Evolutionary conservation across 2,797 vertebrate genomes (phyloP).

Genomic region (Fistularia commersonii): DNA sequence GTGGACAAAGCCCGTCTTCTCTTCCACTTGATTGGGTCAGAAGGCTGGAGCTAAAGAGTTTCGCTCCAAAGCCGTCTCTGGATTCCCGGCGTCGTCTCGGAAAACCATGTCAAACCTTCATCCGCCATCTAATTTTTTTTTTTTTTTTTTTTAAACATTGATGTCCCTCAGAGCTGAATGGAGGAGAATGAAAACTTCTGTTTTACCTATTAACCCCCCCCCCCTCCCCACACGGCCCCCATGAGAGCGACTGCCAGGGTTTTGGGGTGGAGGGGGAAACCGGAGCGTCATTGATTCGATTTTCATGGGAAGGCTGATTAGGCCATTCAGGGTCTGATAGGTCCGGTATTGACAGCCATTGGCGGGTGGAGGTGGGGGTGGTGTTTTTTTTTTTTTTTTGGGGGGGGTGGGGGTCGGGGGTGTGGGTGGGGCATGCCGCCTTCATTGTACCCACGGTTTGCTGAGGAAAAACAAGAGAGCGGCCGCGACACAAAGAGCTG

Average conservation of each 20-base stretch:
- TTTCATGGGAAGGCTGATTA: constrained; percentile 95
- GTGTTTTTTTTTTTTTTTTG: no score
- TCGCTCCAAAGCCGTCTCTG: constrained; percentile 81
- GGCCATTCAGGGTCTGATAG: constrained; percentile 78
- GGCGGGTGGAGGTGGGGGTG: constrained; percentile 30
- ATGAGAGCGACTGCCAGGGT: no score
- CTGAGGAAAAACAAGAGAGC: constrained; percentile 85
- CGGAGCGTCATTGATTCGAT: constrained; percentile 88
- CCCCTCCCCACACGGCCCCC: no score
- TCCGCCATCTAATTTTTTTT: background rate
- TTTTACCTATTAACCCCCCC: constrained; percentile 73
- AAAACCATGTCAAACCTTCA: constrained; percentile 76
- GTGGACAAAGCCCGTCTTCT: constrained; percentile 81
- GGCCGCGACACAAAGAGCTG: constrained; percentile 81
- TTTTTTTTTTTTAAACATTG: no score
- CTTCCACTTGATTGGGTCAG: constrained; percentile 90
- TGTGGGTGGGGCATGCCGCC: constrained; percentile 71
- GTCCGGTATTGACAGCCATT: constrained; percentile 81
- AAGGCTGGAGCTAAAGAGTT: constrained; percentile 80
- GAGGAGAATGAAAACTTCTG: constrained; percentile 81
- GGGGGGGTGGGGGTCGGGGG: background rate
- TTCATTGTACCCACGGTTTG: constrained; percentile 79
- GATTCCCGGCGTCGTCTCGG: constrained; percentile 74
- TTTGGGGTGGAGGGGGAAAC: constrained; percentile 60
- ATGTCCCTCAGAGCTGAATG: constrained; percentile 50